phyloP scores from a whole-genome alignment of 1,140 invertebrate genomes.

The Atta cephalotes region DNA sequence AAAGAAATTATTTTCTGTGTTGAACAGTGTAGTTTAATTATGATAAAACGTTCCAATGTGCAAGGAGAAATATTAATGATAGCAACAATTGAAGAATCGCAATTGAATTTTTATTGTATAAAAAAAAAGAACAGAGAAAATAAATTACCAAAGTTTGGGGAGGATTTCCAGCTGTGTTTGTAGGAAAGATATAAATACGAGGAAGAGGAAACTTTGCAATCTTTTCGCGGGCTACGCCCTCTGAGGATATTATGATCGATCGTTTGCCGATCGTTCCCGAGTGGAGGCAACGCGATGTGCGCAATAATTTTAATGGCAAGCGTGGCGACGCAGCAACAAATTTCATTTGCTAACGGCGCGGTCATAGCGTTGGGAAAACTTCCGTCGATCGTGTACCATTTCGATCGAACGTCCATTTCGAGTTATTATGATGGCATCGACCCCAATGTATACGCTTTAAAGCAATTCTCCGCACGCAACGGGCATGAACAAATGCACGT shows the following conservation, averaged over 20 bases:
- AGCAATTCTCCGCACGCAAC: constrained; percentile 52
- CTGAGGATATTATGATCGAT: constrained; percentile 50
- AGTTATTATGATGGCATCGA: constrained; percentile 53
- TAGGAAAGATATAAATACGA: constrained; percentile 4
- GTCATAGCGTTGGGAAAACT: constrained; percentile 45
- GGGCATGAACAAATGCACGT: constrained; percentile 54
- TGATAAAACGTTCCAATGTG: neutral
- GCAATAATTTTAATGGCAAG: constrained; percentile 65
- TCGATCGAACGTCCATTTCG: constrained; percentile 49
- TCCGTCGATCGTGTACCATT: constrained; percentile 56
- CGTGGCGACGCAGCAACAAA: constrained; percentile 64
- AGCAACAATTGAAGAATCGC: neutral
- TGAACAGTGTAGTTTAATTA: constrained; percentile 9
- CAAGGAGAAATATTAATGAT: constrained; percentile 5
- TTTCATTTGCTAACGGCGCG: constrained; percentile 69
- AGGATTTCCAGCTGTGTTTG: constrained; percentile 24
- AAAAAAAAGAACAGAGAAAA: neutral
- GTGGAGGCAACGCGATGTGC: constrained; percentile 24
- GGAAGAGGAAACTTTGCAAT: constrained; percentile 16
- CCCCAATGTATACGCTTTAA: constrained; percentile 46
- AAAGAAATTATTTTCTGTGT: too few species aligned
- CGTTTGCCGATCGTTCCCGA: constrained; percentile 40
- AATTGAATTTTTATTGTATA: neutral
- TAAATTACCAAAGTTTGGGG: neutral
- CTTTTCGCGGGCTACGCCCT: constrained; percentile 30